Conservation (phyloP, 1,140 invertebrate species). For the Calephelis virginiensis region DNA sequence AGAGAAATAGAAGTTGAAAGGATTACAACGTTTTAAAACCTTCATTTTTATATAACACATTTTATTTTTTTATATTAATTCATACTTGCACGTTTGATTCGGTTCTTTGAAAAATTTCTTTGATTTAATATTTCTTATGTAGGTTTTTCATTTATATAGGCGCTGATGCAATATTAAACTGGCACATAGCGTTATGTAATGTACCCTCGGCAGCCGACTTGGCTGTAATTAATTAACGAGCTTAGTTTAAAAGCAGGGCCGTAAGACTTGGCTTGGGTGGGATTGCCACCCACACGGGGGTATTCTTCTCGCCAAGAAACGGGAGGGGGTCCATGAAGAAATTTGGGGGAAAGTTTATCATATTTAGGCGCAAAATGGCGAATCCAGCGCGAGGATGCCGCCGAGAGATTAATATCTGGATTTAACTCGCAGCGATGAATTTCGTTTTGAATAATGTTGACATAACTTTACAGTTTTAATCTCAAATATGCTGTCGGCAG, state of each 20-base stretch:
- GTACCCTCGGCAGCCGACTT: slow-evolving; percentile 70
- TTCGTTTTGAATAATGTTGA: slow-evolving; percentile 66
- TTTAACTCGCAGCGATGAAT: slow-evolving; percentile 73
- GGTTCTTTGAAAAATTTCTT: background rate
- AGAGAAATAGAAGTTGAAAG: no score
- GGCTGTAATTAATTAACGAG: slow-evolving; percentile 78
- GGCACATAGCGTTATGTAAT: slow-evolving; percentile 71
- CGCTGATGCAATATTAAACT: slow-evolving; percentile 59
- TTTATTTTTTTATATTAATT: no score
- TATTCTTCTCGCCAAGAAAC: slow-evolving; percentile 53
- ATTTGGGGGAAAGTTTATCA: slow-evolving; percentile 78
- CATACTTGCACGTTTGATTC: background rate
- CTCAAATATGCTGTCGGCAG: slow-evolving; percentile 35
- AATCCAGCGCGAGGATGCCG: slow-evolving; percentile 75
- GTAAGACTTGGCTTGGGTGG: slow-evolving; percentile 69
- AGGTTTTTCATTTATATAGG: slow-evolving; percentile 18
- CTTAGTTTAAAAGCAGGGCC: slow-evolving; percentile 78
- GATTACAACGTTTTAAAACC: no score
- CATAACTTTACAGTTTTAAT: slow-evolving; percentile 66
- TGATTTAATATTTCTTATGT: background rate
- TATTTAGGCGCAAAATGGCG: slow-evolving; percentile 79
- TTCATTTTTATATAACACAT: no score
- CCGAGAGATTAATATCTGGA: slow-evolving; percentile 75
- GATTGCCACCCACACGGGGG: slow-evolving; percentile 41
- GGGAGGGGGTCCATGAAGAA: slow-evolving; percentile 61